Evolutionary conservation across 1,140 invertebrate species (phyloP), one percentile per base, ranked within the genome.

Genomic region (Diabrotica undecimpunctata): DNA sequence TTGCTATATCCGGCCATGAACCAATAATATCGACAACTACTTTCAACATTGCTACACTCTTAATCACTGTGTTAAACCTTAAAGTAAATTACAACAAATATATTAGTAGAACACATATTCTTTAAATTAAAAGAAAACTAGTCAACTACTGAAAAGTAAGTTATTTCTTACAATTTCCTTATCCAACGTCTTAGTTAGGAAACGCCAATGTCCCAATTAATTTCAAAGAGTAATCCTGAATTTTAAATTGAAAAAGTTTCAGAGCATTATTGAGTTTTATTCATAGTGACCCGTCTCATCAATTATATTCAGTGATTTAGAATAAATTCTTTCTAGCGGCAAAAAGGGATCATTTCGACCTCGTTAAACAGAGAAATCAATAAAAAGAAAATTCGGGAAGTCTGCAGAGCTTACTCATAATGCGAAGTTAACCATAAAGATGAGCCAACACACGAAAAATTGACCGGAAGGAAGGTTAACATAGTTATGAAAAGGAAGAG

Each of bases 221-320:
- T 6, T 46, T 46, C n/a, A 46, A 10, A 46, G 4, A 46, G 8
- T 8, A 46, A 5, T 46, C 41, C 41, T 46, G 12, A 54, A 54
- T 54, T 54, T 54, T 54, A 54, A 54, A 54, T 54, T 54, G 53
- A 54, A 54, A 54, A 54, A 54, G 53, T 54, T 54, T 35, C 12
- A 8, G n/a, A 35, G 8, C 12, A 54, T 35, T 54, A 54, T 54
- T 54, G 53, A 54, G 53, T 54, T 54, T 54, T 54, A 54, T 54
- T 54, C 53, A 35, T 35, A 46, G 41, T 46, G 41, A 46, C 41
- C 41, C 41, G 41, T 54, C 25, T 35, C 53, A 54, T 54, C 53
- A 54, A 54, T 54, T 54, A 54, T 13, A 54, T 5, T 54, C 53
- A 54, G 12, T 54, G 53, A 54, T 13, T 54, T 54, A 54, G 53